phyloP scores from a whole-genome alignment of 2,888 invertebrate genomes.

The Polyommatus iphigenia region DNA sequence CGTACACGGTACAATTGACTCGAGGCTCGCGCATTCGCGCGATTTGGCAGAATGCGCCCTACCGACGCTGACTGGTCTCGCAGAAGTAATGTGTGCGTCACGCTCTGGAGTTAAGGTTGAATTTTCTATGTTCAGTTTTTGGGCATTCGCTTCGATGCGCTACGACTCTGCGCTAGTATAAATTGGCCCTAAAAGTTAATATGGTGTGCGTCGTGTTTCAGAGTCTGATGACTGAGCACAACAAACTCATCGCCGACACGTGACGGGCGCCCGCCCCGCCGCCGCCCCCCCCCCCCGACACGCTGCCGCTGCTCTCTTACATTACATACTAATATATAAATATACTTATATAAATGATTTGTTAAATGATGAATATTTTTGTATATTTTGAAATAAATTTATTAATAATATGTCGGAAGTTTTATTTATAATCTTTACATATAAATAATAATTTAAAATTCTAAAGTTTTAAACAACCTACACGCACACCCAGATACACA shows the following conservation, averaged over 20 bases:
- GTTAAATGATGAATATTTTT: background rate
- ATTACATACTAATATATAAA: background rate
- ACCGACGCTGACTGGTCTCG: no score
- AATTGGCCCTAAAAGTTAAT: background rate
- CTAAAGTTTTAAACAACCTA: background rate
- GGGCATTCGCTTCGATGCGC: no score
- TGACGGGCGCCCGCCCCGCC: slow-evolving; percentile 9
- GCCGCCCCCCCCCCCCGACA: background rate
- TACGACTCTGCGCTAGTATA: no score
- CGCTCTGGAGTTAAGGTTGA: no score
- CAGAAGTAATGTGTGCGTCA: no score
- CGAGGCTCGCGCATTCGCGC: no score
- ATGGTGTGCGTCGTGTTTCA: slow-evolving; percentile 54
- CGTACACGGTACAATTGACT: background rate
- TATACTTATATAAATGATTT: background rate
- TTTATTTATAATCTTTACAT: background rate
- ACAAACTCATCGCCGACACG: slow-evolving; percentile 68
- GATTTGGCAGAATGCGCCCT: no score
- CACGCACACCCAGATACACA: background rate
- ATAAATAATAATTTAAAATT: no score
- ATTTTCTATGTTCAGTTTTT: no score
- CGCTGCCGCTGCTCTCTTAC: background rate
- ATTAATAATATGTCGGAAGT: background rate
- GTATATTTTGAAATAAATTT: slow-evolving; percentile 20
- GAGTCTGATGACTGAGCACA: slow-evolving; percentile 81